A percentile compares a stretch with the other conserved stretches of the same genome.
Evolutionary conservation across 2,888 invertebrate species (phyloP).

Genomic region (Endotricha flammealis): DNA sequence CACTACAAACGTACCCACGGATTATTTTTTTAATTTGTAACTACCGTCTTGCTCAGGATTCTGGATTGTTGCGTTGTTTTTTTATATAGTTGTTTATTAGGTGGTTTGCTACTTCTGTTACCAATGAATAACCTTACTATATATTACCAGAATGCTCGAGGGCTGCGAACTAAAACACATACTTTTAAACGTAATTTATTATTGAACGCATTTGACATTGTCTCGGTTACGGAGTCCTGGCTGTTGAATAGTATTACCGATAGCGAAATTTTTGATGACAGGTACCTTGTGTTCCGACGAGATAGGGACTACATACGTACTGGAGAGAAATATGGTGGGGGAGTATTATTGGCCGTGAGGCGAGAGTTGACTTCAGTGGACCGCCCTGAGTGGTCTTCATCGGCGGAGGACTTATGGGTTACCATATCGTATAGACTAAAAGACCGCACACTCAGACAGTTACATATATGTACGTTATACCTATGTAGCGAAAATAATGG

Average conservation of each 20-base stretch:
- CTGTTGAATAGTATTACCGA: slow-evolving; percentile 9
- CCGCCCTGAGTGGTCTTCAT: slow-evolving; percentile 9
- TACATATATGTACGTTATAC: slow-evolving; percentile 8
- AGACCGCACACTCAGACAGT: not conserved
- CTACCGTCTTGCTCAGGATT: too few relatives aligned
- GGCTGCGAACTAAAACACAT: slow-evolving; percentile 15
- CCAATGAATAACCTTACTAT: too few relatives aligned
- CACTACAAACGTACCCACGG: too few relatives aligned
- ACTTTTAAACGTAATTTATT: slow-evolving; percentile 12
- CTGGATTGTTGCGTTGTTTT: too few relatives aligned
- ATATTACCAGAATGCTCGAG: slow-evolving; percentile 12
- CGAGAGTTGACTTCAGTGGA: slow-evolving; percentile 4
- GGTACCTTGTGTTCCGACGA: slow-evolving; percentile 14
- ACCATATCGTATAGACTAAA: slow-evolving; percentile 1
- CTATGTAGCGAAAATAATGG: slow-evolving; percentile 1
- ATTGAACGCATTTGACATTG: slow-evolving; percentile 15
- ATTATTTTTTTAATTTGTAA: too few relatives aligned
- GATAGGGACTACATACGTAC: slow-evolving; percentile 13
- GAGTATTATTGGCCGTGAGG: slow-evolving; percentile 13
- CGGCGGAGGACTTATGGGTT: slow-evolving; percentile 16
- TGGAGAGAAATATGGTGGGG: slow-evolving; percentile 10
- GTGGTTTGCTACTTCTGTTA: too few relatives aligned
- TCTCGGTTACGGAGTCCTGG: slow-evolving; percentile 16
- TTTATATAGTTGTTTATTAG: too few relatives aligned
- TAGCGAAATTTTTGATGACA: slow-evolving; percentile 13